Percentiles rank a stretch among this genome's conserved stretches.
These are phyloP conservation scores for Hoplostethus mediterraneus DNA, from an alignment of 2,797 vertebrate genomes.

Conservation along the genomic window DNA sequence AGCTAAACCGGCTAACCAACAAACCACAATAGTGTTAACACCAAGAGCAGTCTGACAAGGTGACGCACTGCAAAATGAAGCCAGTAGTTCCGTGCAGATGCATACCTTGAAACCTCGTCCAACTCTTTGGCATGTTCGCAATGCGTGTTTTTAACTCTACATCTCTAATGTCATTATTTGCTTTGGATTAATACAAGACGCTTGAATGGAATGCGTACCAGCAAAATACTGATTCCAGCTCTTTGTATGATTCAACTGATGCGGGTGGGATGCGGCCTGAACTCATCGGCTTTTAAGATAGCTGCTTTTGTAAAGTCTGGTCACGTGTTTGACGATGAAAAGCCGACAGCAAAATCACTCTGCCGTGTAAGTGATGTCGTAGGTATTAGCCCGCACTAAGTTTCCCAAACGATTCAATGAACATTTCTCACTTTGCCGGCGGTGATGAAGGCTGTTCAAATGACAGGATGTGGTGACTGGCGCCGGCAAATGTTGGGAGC, in stretches of 20 bases:
- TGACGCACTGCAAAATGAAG: not conserved
- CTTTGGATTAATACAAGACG: not conserved
- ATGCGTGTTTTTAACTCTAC: not conserved
- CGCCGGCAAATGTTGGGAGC: not conserved
- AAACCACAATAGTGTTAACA: not conserved
- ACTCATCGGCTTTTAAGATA: too few relatives aligned
- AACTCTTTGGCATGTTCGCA: not conserved
- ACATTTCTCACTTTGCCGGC: not conserved
- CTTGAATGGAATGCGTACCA: not conserved
- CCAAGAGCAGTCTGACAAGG: not conserved
- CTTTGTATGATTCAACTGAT: not conserved
- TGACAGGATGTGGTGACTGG: not conserved
- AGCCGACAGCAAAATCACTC: not conserved
- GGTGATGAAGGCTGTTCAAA: not conserved
- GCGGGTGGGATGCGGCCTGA: not conserved
- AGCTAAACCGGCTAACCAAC: not conserved
- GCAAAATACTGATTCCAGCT: not conserved
- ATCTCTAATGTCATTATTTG: not conserved
- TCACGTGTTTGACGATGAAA: not conserved
- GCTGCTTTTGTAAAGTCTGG: not conserved
- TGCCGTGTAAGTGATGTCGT: not conserved
- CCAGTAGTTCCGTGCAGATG: not conserved
- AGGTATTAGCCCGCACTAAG: not conserved
- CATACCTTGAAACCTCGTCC: not conserved
- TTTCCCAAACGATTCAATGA: slow-evolving; percentile 5